Conservation (phyloP, 2,113 vertebrate species). For the Hypocryptadius cinnamomeus region DNA sequence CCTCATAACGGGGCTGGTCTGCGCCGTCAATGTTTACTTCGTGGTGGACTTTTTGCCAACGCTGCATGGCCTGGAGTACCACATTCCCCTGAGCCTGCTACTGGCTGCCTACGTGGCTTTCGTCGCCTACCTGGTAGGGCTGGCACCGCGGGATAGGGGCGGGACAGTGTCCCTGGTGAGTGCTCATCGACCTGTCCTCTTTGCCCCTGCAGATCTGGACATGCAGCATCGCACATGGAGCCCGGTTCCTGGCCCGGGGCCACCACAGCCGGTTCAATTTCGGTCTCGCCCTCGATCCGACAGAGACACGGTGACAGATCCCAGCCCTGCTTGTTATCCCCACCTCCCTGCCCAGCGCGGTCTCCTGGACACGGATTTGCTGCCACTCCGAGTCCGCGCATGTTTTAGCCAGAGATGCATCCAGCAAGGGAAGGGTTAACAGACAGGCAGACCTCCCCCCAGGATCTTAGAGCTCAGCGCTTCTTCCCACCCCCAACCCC, state of each 20-base stretch:
- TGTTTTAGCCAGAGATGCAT: background rate
- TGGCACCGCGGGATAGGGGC: rapidly evolving
- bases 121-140: background rate
- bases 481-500: background rate
- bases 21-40: constrained; percentile 69
- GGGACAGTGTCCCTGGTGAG: rapidly evolving
- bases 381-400: background rate
- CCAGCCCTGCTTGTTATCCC: background rate
- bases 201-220: constrained; percentile 66
- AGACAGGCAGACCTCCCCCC: background rate
- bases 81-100: constrained; percentile 46
- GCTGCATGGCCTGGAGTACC: constrained; percentile 39
- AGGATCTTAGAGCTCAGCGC: background rate
- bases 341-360: background rate
- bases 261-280: constrained; percentile 63
- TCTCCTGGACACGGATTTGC: background rate
- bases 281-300: background rate
- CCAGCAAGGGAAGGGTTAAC: background rate
- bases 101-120: constrained; percentile 40
- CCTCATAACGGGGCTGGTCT: constrained; percentile 62
- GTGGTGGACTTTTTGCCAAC: constrained; percentile 65
- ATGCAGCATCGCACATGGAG: constrained; percentile 62
- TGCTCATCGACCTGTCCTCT: background rate
- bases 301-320: background rate
- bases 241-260: background rate